A percentile compares a stretch with the other conserved stretches of the same genome.
Evolutionary conservation across 2,888 invertebrate genomes (phyloP).

Genomic region (Lycaena phlaeas): DNA sequence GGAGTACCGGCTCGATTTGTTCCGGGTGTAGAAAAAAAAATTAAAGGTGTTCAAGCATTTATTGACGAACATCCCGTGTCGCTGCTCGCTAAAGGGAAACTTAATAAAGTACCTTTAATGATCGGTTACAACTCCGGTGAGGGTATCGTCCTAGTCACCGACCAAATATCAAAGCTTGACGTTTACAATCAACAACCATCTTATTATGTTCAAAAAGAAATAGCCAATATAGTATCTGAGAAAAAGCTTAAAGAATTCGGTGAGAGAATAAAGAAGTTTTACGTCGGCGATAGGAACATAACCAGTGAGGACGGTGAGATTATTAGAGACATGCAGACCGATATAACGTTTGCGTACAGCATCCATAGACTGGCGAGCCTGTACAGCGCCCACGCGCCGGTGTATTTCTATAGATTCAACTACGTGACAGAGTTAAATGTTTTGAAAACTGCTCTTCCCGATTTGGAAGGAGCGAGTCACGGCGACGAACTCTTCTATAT

Average conservation of each 20-base stretch:
- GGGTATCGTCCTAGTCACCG: constrained; percentile 21
- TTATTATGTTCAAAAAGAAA: constrained; percentile 25
- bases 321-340: constrained; percentile 21
- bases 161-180: constrained; percentile 22
- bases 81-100: constrained; percentile 22
- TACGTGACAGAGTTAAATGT: constrained; percentile 26
- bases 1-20: constrained; percentile 29
- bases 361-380: constrained; percentile 23
- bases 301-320: constrained; percentile 19
- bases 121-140: constrained; percentile 29
- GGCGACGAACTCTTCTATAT: constrained; percentile 46
- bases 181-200: constrained; percentile 22
- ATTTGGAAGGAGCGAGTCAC: constrained; percentile 37
- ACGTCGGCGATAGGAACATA: constrained; percentile 23
- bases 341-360: constrained; percentile 24
- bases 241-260: constrained; percentile 22
- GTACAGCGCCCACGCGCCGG: constrained; percentile 14
- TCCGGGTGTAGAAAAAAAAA: constrained; percentile 31
- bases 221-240: constrained; percentile 18
- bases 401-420: constrained; percentile 27
- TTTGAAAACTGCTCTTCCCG: constrained; percentile 17
- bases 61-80: constrained; percentile 25
- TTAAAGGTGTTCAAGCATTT: constrained; percentile 26
- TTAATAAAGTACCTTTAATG: constrained; percentile 27
- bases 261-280: constrained; percentile 24